phyloP scores from a whole-genome alignment of 2,888 invertebrate species.

The Biston betularia region DNA sequence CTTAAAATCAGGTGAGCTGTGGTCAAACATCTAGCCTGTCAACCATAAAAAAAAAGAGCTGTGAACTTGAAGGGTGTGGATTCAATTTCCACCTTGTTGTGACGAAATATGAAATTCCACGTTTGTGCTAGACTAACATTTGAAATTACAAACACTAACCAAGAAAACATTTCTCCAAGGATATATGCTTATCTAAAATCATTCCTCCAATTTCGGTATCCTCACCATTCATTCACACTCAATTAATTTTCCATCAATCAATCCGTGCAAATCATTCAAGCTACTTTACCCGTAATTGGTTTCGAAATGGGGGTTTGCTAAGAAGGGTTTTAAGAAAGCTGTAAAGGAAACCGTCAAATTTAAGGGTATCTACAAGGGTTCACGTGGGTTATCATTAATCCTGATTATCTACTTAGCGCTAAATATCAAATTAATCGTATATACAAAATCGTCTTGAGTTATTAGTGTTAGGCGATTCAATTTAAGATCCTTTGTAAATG shows the following conservation, averaged over 20 bases:
- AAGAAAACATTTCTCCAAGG: not conserved
- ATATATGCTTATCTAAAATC: not conserved
- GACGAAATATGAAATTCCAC: too few relatives aligned
- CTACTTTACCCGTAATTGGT: constrained; percentile 22
- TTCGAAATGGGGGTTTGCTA: constrained; percentile 18
- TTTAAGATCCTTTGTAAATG: not conserved
- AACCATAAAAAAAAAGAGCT: too few relatives aligned
- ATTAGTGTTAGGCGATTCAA: constrained; percentile 1
- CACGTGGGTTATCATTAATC: constrained; percentile 5
- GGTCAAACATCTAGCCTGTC: too few relatives aligned
- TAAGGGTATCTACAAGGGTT: not conserved
- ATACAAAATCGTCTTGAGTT: constrained; percentile 12
- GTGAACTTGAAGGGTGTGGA: too few relatives aligned
- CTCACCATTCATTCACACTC: constrained; percentile 17
- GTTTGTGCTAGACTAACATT: too few relatives aligned
- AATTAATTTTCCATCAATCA: constrained; percentile 33
- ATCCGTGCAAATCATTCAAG: constrained; percentile 6
- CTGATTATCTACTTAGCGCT: constrained; percentile 19
- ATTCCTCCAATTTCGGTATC: constrained; percentile 3
- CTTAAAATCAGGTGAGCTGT: too few relatives aligned
- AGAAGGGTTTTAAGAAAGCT: constrained; percentile 7
- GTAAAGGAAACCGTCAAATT: constrained; percentile 3
- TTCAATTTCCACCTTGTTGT: too few relatives aligned
- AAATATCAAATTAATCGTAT: constrained; percentile 18
- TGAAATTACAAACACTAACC: not conserved